Evolutionary conservation across 2,797 vertebrate genomes (phyloP).

Genomic region (Micromesistius poutassou): DNA sequence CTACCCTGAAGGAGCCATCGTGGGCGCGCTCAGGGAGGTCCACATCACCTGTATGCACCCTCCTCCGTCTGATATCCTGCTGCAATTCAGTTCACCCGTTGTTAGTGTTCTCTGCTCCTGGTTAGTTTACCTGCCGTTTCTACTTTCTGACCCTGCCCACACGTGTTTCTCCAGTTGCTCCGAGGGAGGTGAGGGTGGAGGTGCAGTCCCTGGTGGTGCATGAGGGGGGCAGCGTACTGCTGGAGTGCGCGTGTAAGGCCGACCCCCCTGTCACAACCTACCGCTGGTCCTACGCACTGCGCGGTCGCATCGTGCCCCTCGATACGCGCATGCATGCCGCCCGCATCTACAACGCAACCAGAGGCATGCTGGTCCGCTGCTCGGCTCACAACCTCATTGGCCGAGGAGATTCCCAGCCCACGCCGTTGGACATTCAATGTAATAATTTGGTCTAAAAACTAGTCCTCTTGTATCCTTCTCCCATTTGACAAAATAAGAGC

Average conservation of each 20-base stretch:
- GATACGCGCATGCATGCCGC: conserved; percentile 45
- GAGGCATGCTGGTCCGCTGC: conserved; percentile 69
- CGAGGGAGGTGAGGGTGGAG: conserved; percentile 70
- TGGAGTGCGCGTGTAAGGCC: conserved; percentile 75
- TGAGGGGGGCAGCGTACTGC: conserved; percentile 68
- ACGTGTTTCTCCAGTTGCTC: conserved; percentile 59
- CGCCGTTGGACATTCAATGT: conserved; percentile 71
- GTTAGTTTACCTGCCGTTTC: background rate
- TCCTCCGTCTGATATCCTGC: background rate
- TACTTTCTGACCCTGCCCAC: conserved; percentile 4
- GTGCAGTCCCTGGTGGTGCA: conserved; percentile 59
- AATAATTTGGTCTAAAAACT: conserved; percentile 27
- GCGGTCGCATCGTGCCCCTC: conserved; percentile 45
- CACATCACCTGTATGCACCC: conserved; percentile 72
- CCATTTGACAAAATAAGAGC: background rate
- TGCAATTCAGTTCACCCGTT: background rate
- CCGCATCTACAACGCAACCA: conserved; percentile 67
- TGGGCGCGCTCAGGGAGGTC: conserved; percentile 46
- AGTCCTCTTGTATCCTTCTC: background rate
- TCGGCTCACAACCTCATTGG: conserved; percentile 70
- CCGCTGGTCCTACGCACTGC: conserved; percentile 70
- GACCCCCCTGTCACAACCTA: conserved; percentile 72
- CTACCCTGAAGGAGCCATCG: conserved; percentile 45
- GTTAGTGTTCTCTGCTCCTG: background rate
- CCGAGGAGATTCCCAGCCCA: conserved; percentile 61